A percentile compares a stretch with the other conserved stretches of the same genome.
Evolutionary conservation across 2,888 invertebrate genomes (phyloP).

Genomic region (Actias luna): DNA sequence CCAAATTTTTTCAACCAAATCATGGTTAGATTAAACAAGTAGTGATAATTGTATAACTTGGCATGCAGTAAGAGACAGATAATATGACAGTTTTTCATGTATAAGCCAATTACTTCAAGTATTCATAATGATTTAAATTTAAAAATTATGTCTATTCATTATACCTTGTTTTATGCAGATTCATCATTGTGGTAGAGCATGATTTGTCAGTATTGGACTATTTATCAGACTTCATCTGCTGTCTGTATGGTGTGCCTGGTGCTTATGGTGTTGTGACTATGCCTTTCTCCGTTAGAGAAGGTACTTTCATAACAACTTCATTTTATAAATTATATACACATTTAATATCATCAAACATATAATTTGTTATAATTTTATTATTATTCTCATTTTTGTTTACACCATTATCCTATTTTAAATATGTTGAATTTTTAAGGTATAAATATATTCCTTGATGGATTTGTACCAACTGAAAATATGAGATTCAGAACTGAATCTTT

Average conservation of each 20-base stretch:
- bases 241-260: conserved; percentile 98
- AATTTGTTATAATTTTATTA: too few relatives aligned
- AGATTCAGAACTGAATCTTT: conserved; percentile 98
- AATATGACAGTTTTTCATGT: background rate
- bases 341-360: background rate
- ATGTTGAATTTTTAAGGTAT: conserved; percentile 84
- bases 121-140: background rate
- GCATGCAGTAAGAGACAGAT: background rate
- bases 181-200: conserved; percentile 99
- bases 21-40: background rate
- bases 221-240: conserved; percentile 99
- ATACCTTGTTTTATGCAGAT: conserved; percentile 80
- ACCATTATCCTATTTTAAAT: background rate
- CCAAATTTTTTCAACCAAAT: background rate
- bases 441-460: conserved; percentile 99
- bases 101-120: background rate
- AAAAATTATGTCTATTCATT: background rate
- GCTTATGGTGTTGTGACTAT: conserved; percentile 99
- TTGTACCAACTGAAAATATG: conserved; percentile 99
- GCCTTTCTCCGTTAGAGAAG: conserved; percentile 99
- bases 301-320: conserved; percentile 63
- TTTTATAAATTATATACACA: background rate
- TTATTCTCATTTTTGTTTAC: background rate
- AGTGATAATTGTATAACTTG: background rate
- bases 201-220: conserved; percentile 99